phyloP scores from a whole-genome alignment of 2,113 vertebrate genomes.

The Megalops atlanticus region DNA sequence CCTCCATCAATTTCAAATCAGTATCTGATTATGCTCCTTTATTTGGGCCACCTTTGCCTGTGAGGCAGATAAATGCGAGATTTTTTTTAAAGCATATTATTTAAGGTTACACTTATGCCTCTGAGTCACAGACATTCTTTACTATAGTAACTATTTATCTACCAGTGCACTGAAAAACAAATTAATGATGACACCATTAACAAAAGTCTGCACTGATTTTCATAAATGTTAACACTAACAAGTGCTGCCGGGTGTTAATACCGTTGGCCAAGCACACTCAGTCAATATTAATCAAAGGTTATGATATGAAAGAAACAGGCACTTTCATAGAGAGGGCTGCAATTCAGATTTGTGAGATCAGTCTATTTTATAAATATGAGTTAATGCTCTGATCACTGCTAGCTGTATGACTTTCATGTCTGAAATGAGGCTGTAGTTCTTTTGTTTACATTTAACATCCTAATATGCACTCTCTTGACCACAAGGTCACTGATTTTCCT shows the following conservation, averaged over 20 bases:
- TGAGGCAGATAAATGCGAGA: slow-evolving; percentile 7
- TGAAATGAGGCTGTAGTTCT: background rate
- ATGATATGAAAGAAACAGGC: background rate
- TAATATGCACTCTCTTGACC: too few relatives aligned
- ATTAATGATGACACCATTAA: background rate
- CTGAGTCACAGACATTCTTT: background rate
- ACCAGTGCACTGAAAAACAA: background rate
- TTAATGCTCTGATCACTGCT: background rate
- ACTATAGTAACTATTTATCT: background rate
- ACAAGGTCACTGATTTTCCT: too few relatives aligned
- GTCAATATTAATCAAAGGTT: slow-evolving; percentile 9
- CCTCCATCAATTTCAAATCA: slow-evolving; percentile 14
- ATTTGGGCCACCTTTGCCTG: background rate
- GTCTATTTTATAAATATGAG: background rate
- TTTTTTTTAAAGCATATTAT: slow-evolving; percentile 1
- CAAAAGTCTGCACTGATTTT: background rate
- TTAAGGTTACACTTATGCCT: background rate
- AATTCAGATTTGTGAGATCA: slow-evolving; percentile 4
- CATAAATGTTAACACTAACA: background rate
- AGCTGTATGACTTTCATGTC: background rate
- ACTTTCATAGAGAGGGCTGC: background rate
- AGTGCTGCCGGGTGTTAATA: background rate
- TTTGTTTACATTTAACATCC: background rate
- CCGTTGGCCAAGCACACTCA: background rate
- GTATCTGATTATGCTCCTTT: slow-evolving; percentile 5